Evolutionary conservation across 2,797 vertebrate species (phyloP).

Genomic region (Oreortyx pictus): DNA sequence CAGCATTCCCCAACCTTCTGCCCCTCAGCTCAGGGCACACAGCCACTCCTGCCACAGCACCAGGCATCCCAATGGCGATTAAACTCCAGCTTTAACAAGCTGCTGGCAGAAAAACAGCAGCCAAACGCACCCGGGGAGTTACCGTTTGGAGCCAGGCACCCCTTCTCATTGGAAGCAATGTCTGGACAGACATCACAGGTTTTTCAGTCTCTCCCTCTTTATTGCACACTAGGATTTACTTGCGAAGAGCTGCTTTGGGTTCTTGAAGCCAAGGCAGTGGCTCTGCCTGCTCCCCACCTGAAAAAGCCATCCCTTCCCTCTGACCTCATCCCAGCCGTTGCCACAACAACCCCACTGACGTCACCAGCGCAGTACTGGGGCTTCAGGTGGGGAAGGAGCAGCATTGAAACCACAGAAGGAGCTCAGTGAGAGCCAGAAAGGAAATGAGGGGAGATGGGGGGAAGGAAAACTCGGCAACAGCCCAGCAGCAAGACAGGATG

Average conservation of each 20-base stretch:
- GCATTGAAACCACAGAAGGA: neutral
- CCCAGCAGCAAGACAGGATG: neutral
- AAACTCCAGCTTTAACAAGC: neutral
- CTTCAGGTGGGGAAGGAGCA: constrained; percentile 39
- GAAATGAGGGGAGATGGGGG: neutral
- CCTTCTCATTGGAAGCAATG: neutral
- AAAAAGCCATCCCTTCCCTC: constrained; percentile 16
- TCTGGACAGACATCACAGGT: neutral
- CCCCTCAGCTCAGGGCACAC: neutral
- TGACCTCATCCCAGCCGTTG: constrained; percentile 31
- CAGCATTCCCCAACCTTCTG: neutral
- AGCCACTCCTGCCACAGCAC: neutral
- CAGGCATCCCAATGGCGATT: neutral
- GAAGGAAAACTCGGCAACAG: neutral
- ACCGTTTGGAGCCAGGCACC: neutral
- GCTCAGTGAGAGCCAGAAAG: neutral
- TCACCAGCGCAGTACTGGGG: neutral
- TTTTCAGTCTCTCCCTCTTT: constrained; percentile 15
- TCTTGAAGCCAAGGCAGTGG: neutral
- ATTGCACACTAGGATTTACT: neutral
- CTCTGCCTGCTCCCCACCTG: neutral
- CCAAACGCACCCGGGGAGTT: neutral
- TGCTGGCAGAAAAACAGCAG: neutral
- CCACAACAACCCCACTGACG: neutral
- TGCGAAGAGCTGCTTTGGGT: neutral